Conservation (phyloP, 2,113 vertebrate genomes). For the Pseudonaja textilis region DNA sequence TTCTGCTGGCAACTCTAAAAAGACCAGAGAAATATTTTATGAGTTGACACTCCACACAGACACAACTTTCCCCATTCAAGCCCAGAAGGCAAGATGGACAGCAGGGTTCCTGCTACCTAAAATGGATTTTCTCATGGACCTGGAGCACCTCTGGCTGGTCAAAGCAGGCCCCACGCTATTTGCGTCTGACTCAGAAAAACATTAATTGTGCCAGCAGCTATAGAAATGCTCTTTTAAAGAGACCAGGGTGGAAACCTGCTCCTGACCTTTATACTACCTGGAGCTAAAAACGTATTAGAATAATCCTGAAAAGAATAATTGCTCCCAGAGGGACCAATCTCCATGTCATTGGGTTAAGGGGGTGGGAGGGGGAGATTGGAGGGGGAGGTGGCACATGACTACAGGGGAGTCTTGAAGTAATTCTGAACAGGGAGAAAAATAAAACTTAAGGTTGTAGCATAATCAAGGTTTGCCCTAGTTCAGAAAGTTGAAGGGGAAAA, state of each 20-base stretch:
- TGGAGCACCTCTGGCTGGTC: neutral
- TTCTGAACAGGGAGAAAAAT: conserved; percentile 52
- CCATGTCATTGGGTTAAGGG: conserved; percentile 56
- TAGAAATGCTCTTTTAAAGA: conserved; percentile 68
- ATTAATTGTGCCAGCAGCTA: conserved; percentile 47
- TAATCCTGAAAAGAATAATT: conserved; percentile 80
- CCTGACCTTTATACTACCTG: conserved; percentile 79
- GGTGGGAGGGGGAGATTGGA: neutral
- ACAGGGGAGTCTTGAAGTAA: conserved; percentile 68
- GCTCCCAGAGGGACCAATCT: conserved; percentile 88
- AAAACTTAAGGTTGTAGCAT: conserved; percentile 53
- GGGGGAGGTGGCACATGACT: conserved; percentile 61
- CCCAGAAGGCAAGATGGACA: neutral
- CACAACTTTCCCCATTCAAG: neutral
- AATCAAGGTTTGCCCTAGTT: conserved; percentile 58
- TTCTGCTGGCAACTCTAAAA: too few relatives aligned
- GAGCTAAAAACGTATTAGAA: conserved; percentile 46
- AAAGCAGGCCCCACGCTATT: neutral
- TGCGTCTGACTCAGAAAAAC: conserved; percentile 28
- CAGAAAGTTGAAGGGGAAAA: conserved; percentile 32
- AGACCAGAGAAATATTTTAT: too few relatives aligned
- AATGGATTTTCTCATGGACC: neutral
- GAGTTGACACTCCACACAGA: neutral
- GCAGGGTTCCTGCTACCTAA: neutral
- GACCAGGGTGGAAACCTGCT: conserved; percentile 73